Conservation (phyloP, 2,888 invertebrate genomes). For the Troglohyphantes excavatus region DNA sequence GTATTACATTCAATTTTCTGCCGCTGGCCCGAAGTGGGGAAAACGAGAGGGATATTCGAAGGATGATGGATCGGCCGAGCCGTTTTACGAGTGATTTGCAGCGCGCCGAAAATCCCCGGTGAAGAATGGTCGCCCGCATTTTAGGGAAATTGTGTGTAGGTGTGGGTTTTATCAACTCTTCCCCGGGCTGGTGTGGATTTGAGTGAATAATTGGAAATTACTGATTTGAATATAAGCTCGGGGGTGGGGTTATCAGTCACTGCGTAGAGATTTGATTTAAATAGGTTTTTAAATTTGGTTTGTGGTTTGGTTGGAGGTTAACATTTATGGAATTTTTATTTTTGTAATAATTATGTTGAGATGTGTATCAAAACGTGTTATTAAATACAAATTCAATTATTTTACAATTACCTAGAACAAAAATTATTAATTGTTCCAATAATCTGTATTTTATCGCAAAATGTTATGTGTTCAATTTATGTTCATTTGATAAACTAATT, state of each 20-base stretch:
- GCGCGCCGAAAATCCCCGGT: conserved; percentile 12
- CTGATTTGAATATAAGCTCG: not conserved
- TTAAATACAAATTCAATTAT: too few species aligned
- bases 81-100: conserved; percentile 30
- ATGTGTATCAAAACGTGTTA: too few species aligned
- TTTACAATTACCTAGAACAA: too few species aligned
- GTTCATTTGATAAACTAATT: too few species aligned
- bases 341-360: too few species aligned
- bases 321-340: too few species aligned
- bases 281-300: too few species aligned
- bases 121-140: conserved; percentile 1
- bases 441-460: too few species aligned
- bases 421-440: too few species aligned
- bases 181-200: not conserved
- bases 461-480: too few species aligned
- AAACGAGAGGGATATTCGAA: conserved; percentile 14
- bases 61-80: conserved; percentile 28
- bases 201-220: not conserved
- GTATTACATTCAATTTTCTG: conserved; percentile 51
- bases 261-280: too few species aligned
- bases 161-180: not conserved
- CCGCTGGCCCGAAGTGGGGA: not conserved
- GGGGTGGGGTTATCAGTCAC: not conserved
- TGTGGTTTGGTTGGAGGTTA: too few species aligned
- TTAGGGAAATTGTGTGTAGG: not conserved